Evolutionary conservation across 1,140 invertebrate species (phyloP), one percentile per base, ranked within the genome.

Genomic region (Drosophila bipectinata): DNA sequence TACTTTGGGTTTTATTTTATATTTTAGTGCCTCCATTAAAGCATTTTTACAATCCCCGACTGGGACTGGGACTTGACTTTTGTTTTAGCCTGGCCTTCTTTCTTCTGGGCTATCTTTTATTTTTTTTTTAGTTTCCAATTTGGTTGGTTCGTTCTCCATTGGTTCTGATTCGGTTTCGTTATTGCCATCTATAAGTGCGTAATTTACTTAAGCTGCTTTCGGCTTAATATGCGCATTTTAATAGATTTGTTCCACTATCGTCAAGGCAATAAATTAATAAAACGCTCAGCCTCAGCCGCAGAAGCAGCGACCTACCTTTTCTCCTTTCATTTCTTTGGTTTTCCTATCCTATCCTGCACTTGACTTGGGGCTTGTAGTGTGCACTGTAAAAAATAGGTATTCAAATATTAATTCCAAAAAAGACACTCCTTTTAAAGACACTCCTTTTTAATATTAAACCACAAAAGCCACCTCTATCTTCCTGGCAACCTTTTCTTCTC

Each of bases 191-290:
- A 88, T 84, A 88, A 85, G 82, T 87, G 82, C 82, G 82, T 85
- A 85, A 85, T 88, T 88, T 88, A 88, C 83, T 88, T 88, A 88
- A 88, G 83, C 83, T 77, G 83, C 84, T 88, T 83, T 88, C 72
- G 83, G 84, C 68, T 88, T 88, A 88, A 88, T 88, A 88, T 88
- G 83, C 83, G 83, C 83, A 84, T 89, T 89, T 89, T 89, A 89
- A 89, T 89, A 89, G 84, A 89, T 89, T 89, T 90, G 84, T 89
- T 89, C 84, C 84, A 89, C 84, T 89, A 89, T 89, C 84, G 85
- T 89, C 84, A 89, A 80, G 85, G 74, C 85, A 84, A 89, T 89
- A 89, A 89, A 89, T 89, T 89, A 88, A 69, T 87, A 87, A 89
- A 83, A 87, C 67, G 77, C 76, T 61, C 44, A 45, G 60, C 59